Evolutionary conservation across 2,113 vertebrate species (phyloP).

Genomic region (Malurus melanocephalus): DNA sequence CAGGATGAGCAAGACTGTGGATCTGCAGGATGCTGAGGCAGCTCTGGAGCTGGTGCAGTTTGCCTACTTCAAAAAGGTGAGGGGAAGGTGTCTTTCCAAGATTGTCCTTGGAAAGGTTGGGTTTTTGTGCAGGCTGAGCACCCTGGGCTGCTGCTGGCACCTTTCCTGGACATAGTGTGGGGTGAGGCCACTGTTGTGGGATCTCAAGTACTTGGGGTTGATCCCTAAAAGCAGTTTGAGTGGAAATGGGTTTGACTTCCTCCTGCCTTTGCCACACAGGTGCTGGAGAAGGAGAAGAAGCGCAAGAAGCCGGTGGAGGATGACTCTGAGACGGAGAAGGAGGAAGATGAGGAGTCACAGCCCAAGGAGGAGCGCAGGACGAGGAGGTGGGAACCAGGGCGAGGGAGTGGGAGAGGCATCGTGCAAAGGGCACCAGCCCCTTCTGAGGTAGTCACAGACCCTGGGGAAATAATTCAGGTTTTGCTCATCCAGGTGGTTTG

Average conservation of each 20-base stretch:
- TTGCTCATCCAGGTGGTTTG: background rate
- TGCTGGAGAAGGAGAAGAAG: slow-evolving; percentile 94
- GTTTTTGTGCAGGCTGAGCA: background rate
- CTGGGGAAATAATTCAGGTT: accelerated
- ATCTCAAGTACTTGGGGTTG: background rate
- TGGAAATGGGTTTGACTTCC: background rate
- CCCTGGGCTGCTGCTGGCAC: background rate
- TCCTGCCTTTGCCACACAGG: slow-evolving; percentile 67
- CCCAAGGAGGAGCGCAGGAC: slow-evolving; percentile 64
- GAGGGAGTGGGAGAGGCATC: too few relatives aligned
- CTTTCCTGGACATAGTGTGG: accelerated
- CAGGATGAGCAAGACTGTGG: slow-evolving; percentile 90
- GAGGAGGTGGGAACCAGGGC: slow-evolving; percentile 74
- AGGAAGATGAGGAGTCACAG: slow-evolving; percentile 71
- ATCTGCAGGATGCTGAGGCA: slow-evolving; percentile 87
- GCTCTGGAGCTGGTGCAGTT: slow-evolving; percentile 95
- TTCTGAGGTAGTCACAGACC: background rate
- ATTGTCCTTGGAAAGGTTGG: background rate
- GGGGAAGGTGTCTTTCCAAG: background rate
- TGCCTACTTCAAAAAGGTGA: slow-evolving; percentile 96
- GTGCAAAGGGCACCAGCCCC: background rate
- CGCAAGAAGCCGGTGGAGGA: slow-evolving; percentile 73
- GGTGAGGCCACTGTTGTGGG: background rate
- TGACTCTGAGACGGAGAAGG: slow-evolving; percentile 75
- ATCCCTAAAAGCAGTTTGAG: background rate